Evolutionary conservation across 2,113 vertebrate species (phyloP).

Genomic region (Mus spicilegus): DNA sequence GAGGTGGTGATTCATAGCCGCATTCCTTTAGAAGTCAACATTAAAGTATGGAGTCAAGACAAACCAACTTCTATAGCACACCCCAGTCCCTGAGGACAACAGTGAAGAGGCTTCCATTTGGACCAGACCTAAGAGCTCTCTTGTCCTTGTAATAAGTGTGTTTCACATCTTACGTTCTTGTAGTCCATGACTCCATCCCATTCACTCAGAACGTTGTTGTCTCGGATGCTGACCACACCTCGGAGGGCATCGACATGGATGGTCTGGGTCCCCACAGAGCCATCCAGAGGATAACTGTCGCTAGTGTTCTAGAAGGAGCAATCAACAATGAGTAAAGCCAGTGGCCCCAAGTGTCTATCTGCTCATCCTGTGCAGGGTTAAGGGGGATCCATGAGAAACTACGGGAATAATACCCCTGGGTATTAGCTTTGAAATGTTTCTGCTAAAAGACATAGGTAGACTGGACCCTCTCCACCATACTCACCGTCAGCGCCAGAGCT

Average conservation of each 20-base stretch:
- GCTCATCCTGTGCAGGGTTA: background rate
- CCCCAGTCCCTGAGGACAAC: background rate
- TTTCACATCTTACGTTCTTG: constrained; percentile 71
- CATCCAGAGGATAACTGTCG: constrained; percentile 57
- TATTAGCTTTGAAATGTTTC: background rate
- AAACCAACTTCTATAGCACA: background rate
- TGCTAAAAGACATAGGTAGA: background rate
- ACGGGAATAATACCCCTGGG: background rate
- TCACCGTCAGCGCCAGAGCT: constrained; percentile 70
- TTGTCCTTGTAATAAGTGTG: background rate
- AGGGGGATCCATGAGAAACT: background rate
- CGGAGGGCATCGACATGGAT: constrained; percentile 59
- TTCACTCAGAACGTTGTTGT: constrained; percentile 74
- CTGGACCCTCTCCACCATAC: constrained; percentile 20
- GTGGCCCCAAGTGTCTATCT: background rate
- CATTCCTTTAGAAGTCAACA: background rate
- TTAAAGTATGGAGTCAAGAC: background rate
- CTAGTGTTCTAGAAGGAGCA: constrained; percentile 58
- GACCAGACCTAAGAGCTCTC: background rate
- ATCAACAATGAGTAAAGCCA: background rate
- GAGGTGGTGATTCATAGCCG: background rate
- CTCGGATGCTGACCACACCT: constrained; percentile 69
- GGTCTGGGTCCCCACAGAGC: constrained; percentile 62
- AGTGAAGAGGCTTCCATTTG: background rate
- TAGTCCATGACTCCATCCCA: constrained; percentile 80